Evolutionary conservation across 2,888 invertebrate genomes (phyloP), one percentile per base, ranked within the genome.

Genomic region (Chrysina gloriosa): DNA sequence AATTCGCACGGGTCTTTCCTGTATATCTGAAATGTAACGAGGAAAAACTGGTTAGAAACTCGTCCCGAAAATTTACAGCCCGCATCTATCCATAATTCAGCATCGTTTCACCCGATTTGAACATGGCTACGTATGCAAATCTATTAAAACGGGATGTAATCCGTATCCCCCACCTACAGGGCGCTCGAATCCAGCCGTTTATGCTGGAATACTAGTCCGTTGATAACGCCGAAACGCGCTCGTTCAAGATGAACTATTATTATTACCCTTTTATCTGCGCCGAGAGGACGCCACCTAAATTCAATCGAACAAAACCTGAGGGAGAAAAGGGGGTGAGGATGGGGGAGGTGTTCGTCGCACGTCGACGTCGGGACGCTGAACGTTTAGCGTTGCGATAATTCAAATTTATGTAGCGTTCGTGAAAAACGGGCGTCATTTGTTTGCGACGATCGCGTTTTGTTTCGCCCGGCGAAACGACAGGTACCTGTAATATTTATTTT

Each of bases 1-100:
- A 88, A 87, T 78, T 89, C 89, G 77, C 89, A 89, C 25, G 84
- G 87, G 80, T 89, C 88, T 54, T 81, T 80, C 67, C 89, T 84
- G 72, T 86, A 85, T 73, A 89, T 87, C 89, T 89, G 85, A 27
- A 84, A 84, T 48, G 74, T 73, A 73, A 25, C 27, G 73, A 71
- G 69, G 61, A 4, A 21, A 54, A 54, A 11, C 6, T n/a, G 31
- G n/a, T n/a, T n/a, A n/a, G n/a, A n/a, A n/a, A n/a, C n/a, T n/a
- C n/a, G n/a, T n/a, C n/a, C 3, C 1, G 1, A 4, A 31, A 31
- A 31, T 7, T 31, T 31, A 9, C 31, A 31, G 31, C 31, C n/a
- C 31, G 31, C 31, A 9, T 31, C n/a, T 31, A 1, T n/a, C 1
- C 2, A 4, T n/a, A 31, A 31, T 31, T 31, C 9, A n/a, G n/a